A percentile compares a stretch with the other conserved stretches of the same genome.
phyloP scores from a whole-genome alignment of 2,797 vertebrate species.

The Adrianichthys oophorus region DNA sequence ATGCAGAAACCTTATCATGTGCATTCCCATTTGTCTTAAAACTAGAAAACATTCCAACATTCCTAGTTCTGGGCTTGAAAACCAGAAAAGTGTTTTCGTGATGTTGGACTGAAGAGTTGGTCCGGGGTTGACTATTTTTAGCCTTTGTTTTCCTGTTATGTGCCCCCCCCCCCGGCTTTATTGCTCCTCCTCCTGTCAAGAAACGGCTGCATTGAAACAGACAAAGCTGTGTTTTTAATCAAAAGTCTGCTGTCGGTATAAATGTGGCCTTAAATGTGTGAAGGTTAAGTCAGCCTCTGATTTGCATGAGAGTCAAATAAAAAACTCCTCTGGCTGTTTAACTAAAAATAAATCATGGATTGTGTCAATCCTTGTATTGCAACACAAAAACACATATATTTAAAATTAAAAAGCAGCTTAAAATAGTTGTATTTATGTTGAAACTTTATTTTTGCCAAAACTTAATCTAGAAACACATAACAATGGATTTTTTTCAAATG shows the following conservation, averaged over 20 bases:
- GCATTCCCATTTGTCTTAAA: too few species aligned
- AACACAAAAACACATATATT: too few species aligned
- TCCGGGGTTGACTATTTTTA: constrained; percentile 17
- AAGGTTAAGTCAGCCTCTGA: constrained; percentile 18
- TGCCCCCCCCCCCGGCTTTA: constrained; percentile 8
- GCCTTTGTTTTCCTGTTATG: constrained; percentile 1
- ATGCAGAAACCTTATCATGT: too few species aligned
- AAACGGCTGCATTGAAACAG: constrained; percentile 38
- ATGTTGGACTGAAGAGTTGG: constrained; percentile 19
- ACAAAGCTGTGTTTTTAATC: constrained; percentile 32
- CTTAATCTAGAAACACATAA: not conserved
- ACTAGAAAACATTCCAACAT: too few species aligned
- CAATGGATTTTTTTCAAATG: not conserved
- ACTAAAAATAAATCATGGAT: not conserved
- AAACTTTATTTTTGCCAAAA: not conserved
- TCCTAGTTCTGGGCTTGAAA: too few species aligned
- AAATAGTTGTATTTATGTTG: constrained; percentile 38
- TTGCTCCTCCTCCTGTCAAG: constrained; percentile 22
- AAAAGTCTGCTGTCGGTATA: constrained; percentile 39
- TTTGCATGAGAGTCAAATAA: constrained; percentile 5
- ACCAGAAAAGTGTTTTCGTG: constrained; percentile 9
- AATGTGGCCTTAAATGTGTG: constrained; percentile 32
- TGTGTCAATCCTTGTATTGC: too few species aligned
- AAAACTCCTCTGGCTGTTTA: constrained; percentile 32
- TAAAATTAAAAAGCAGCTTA: not conserved